Base-by-base conservation (phyloP, 1,140 invertebrate species). In the Telenomus remus region DNA sequence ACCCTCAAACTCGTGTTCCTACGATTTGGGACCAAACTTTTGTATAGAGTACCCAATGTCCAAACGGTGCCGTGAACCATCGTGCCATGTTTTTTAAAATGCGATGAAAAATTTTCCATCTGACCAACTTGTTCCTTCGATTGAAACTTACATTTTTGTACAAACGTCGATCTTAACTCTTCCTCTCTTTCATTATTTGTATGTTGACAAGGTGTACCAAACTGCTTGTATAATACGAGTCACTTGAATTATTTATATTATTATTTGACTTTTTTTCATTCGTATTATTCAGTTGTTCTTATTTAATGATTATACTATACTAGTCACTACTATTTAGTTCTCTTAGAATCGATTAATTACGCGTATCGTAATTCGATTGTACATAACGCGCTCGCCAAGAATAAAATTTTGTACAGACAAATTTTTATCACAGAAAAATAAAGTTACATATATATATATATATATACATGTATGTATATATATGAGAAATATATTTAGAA, bases 41-140 rank as follows among this genome's bases (percentile, higher is more conserved):
- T 76, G 47, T 73, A 48, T 71, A 78, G 73, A 1, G 19, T 27
- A 27, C 19, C 19, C 19, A 27, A 27, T 80, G 56, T 71, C 76
- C 75, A 34, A 44, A 78, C 80, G 82, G 82, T 81, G 77, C 86
- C 86, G 86, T 87, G 86, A 87, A 78, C 81, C 79, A 55, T 54
- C 82, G 86, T 87, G 86, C 86, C 86, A 87, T 86, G 80, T 64
- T 78, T 77, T 78, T 27, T 44, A 27, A 39, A 9, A 4, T 8
- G 51, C 48, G 37, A 27, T 27, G 2, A 27, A 27, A 27, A 27
- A 39, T 39, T 39, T 39, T 39, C 3, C 37, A n/a, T 27, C 6
- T 27, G 19, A 27, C 19, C 2, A 27, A 27, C 19, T 27, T 39
- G 37, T 39, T 39, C 37, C 37, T 39, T 39, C 9, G 9, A n/a